Conservation (phyloP, 92 coral and sea anemone genomes). For the Zoanthus gigantus region DNA sequence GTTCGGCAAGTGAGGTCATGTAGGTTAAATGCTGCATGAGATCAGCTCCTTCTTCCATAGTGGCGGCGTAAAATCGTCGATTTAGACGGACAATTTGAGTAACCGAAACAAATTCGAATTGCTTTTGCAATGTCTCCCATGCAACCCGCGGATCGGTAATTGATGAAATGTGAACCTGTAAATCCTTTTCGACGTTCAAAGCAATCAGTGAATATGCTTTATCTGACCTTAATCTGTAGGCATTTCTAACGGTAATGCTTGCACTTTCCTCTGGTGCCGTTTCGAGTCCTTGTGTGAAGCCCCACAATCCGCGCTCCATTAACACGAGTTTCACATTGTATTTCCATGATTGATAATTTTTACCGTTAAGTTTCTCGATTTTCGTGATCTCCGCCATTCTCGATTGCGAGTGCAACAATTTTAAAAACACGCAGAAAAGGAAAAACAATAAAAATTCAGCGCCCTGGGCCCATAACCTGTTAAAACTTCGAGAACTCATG, state of each 20-base stretch:
- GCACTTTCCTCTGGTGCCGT: conserved; percentile 44
- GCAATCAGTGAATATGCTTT: conserved; percentile 54
- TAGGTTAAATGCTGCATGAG: conserved; percentile 37
- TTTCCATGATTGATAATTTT: conserved; percentile 77
- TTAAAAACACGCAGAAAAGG: conserved; percentile 4
- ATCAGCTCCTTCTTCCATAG: conserved; percentile 43
- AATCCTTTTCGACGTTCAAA: conserved; percentile 41
- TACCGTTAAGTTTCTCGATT: conserved; percentile 71
- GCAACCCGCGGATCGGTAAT: conserved; percentile 30
- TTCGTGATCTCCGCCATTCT: conserved; percentile 70
- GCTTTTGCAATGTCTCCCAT: conserved; percentile 40
- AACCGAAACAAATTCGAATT: conserved; percentile 48
- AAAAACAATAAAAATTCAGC: conserved; percentile 8
- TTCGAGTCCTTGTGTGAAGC: conserved; percentile 67
- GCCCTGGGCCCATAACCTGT: conserved; percentile 35
- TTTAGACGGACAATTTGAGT: conserved; percentile 41
- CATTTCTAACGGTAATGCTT: conserved; percentile 20
- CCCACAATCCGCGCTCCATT: conserved; percentile 79
- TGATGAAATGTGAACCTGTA: conserved; percentile 38
- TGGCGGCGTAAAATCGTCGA: conserved; percentile 42
- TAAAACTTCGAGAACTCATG: no score
- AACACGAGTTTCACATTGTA: conserved; percentile 74
- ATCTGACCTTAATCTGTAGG: conserved; percentile 46
- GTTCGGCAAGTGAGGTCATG: conserved; percentile 63
- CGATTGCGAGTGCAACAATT: neutral